Conservation (phyloP, 1,140 invertebrate species). For the Drosophila lowei region DNA sequence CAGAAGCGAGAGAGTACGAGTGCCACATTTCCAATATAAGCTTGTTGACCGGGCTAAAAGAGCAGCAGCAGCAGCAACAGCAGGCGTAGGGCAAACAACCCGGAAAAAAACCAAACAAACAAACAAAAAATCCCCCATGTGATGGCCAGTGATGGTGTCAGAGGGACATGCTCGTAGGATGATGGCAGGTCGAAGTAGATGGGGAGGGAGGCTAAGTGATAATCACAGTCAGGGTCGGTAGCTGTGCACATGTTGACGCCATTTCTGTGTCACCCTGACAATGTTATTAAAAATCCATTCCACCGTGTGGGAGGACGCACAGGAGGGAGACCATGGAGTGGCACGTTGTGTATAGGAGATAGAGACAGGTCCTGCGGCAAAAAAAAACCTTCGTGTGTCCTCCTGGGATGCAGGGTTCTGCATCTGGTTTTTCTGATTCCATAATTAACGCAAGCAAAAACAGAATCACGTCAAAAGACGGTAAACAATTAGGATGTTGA, state of each 20-base stretch:
- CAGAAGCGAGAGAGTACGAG: constrained; percentile 1
- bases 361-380: no score
- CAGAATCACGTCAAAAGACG: no score
- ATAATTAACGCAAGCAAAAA: no score
- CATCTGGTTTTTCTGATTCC: no score
- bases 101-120: constrained; percentile 47
- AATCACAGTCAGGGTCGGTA: constrained; percentile 48
- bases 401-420: no score
- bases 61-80: constrained; percentile 36
- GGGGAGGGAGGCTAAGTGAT: constrained; percentile 18
- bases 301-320: constrained; percentile 25
- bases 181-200: background rate
- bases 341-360: no score
- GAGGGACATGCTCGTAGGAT: background rate
- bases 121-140: constrained; percentile 64
- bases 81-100: constrained; percentile 23
- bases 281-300: constrained; percentile 81
- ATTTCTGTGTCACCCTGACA: constrained; percentile 64
- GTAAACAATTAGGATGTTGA: no score
- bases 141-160: background rate
- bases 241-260: constrained; percentile 69
- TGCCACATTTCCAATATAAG: constrained; percentile 51
- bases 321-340: background rate
- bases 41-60: constrained; percentile 44
- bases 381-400: no score